Percentiles rank a stretch among this genome's conserved stretches.
Conservation (phyloP, 2,113 vertebrate species). For the Cynopterus brachyotis region DNA sequence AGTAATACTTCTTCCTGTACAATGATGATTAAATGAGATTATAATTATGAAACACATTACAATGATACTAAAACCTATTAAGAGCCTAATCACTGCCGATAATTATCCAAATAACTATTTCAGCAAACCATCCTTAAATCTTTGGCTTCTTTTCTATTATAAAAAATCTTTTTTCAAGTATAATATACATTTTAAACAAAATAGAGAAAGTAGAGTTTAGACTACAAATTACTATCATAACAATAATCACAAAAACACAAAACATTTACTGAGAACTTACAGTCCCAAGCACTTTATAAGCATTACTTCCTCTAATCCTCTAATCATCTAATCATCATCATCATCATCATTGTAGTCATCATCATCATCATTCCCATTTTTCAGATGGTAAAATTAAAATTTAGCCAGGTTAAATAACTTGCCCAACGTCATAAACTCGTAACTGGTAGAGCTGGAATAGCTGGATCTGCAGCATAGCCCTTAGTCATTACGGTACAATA, state of each 20-base stretch:
- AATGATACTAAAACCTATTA: not conserved
- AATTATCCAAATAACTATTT: not conserved
- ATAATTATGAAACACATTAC: not conserved
- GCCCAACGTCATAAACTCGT: not conserved
- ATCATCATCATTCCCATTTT: not conserved
- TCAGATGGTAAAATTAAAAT: not conserved
- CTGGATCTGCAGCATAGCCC: not conserved
- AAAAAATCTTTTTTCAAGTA: not conserved
- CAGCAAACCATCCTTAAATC: not conserved
- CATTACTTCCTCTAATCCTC: not conserved
- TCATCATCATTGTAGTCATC: not conserved
- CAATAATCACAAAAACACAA: not conserved
- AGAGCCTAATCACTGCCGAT: not conserved
- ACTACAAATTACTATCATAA: not conserved
- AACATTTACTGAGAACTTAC: not conserved
- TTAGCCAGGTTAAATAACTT: not conserved
- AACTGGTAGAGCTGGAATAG: not conserved
- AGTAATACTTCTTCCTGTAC: not conserved
- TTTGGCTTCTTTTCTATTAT: not conserved
- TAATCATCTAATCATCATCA: not conserved
- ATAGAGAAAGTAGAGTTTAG: not conserved
- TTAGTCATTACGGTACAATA: not conserved
- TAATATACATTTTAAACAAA: not conserved
- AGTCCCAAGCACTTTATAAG: not conserved
- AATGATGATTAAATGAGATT: not conserved